Percentiles rank a stretch among this genome's conserved stretches.
Conservation (phyloP, 2,113 vertebrate species). For the Rhipidura dahli region DNA sequence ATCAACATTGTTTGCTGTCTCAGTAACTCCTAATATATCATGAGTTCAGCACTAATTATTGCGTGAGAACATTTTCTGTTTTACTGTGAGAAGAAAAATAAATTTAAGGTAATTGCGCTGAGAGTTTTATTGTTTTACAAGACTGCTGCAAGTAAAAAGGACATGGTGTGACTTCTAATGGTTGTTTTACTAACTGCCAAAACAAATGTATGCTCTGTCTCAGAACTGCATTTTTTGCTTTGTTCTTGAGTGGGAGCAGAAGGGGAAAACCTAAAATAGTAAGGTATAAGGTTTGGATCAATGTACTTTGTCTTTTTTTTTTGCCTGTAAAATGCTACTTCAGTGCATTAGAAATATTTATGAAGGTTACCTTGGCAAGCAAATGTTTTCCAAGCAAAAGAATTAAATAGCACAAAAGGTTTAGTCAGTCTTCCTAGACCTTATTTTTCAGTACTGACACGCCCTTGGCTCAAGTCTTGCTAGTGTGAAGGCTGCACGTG, state of each 20-base stretch:
- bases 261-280: slow-evolving; percentile 15
- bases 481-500: neutral
- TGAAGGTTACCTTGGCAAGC: slow-evolving; percentile 30
- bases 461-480: neutral
- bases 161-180: slow-evolving; percentile 54
- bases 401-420: slow-evolving; percentile 47
- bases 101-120: slow-evolving; percentile 68
- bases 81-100: slow-evolving; percentile 68
- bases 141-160: slow-evolving; percentile 52
- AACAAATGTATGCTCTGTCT: slow-evolving; percentile 21
- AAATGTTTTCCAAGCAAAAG: slow-evolving; percentile 39
- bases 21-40: slow-evolving; percentile 63
- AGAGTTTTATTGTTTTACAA: slow-evolving; percentile 65
- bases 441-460: slow-evolving; percentile 39
- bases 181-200: slow-evolving; percentile 55
- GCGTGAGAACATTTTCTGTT: slow-evolving; percentile 60
- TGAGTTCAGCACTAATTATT: slow-evolving; percentile 60
- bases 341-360: slow-evolving; percentile 43
- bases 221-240: slow-evolving; percentile 4
- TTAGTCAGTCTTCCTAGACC: slow-evolving; percentile 33
- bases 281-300: slow-evolving; percentile 22
- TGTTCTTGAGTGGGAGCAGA: slow-evolving; percentile 12
- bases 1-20: slow-evolving; percentile 57
- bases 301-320: neutral
- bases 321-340: slow-evolving; percentile 45